These are phyloP conservation scores for Drosophila miranda DNA, from an alignment of 1,140 invertebrate species.

Conservation along the genomic window DNA sequence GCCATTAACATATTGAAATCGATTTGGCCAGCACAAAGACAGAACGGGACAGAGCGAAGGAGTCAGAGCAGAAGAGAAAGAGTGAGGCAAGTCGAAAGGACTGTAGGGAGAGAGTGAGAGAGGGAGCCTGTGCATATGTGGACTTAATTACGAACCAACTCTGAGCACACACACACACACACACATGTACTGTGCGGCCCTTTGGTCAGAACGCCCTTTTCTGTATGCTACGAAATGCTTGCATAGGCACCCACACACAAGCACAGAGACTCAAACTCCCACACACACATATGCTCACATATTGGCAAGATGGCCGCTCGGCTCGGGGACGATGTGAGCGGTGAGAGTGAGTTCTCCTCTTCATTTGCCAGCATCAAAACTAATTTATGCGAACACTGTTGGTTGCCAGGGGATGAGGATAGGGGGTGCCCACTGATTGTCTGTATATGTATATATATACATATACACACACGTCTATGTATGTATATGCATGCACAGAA, in stretches of 20 bases:
- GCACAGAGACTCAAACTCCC: slow-evolving; percentile 20
- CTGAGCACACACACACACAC: slow-evolving; percentile 5
- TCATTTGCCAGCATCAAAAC: slow-evolving; percentile 68
- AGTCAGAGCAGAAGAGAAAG: not conserved
- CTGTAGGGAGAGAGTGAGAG: not conserved
- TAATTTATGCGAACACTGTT: slow-evolving; percentile 66
- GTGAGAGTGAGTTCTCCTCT: slow-evolving; percentile 37
- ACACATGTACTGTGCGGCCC: not conserved
- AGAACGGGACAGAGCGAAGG: too few relatives aligned
- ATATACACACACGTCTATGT: slow-evolving; percentile 7
- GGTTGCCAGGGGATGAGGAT: not conserved
- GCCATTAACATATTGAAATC: slow-evolving; percentile 75
- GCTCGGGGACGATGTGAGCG: slow-evolving; percentile 26
- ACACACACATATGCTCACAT: slow-evolving; percentile 37
- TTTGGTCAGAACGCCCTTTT: slow-evolving; percentile 49
- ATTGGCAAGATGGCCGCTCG: slow-evolving; percentile 60
- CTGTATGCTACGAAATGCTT: slow-evolving; percentile 37
- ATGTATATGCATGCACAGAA: not conserved
- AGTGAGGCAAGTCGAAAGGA: not conserved
- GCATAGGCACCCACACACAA: slow-evolving; percentile 5
- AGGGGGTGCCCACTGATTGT: not conserved
- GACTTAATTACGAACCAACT: slow-evolving; percentile 55
- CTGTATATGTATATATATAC: too few relatives aligned
- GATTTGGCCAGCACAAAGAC: slow-evolving; percentile 45
- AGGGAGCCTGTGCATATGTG: slow-evolving; percentile 16